Percentiles rank a stretch among this genome's conserved stretches.
phyloP scores from a whole-genome alignment of 64 coral and sea anemone genomes.

The Stichodactyla helianthus region DNA sequence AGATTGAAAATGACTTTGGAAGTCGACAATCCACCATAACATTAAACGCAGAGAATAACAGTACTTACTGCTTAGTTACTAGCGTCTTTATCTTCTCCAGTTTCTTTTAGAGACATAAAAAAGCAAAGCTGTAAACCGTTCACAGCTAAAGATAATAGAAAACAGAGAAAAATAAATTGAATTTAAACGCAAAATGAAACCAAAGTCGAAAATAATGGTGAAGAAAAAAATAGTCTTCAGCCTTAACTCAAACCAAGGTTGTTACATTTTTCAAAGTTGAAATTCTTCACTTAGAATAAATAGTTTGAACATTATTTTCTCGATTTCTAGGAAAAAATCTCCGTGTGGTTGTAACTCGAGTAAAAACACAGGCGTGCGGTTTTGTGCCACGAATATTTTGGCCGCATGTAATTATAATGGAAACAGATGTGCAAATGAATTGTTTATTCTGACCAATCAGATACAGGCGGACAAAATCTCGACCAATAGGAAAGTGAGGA shows the following conservation, averaged over 20 bases:
- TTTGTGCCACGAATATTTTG: not conserved
- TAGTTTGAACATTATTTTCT: not conserved
- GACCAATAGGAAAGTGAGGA: not conserved
- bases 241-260: not conserved
- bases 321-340: not conserved
- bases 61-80: not conserved
- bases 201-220: not conserved
- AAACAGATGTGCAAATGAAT: constrained; percentile 5
- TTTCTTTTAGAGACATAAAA: not conserved
- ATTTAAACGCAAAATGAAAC: not conserved
- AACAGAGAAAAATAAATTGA: not conserved
- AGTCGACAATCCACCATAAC: not conserved
- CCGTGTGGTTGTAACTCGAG: not conserved
- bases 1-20: not conserved
- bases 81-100: not conserved
- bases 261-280: not conserved
- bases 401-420: not conserved
- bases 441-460: constrained; percentile 18
- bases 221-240: not conserved
- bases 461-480: not conserved
- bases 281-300: not conserved
- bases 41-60: not conserved
- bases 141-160: not conserved
- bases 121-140: not conserved
- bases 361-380: not conserved